A percentile compares a stretch with the other conserved stretches of the same genome.
Conservation (phyloP, 2,797 vertebrate species). For the Picus viridis region DNA sequence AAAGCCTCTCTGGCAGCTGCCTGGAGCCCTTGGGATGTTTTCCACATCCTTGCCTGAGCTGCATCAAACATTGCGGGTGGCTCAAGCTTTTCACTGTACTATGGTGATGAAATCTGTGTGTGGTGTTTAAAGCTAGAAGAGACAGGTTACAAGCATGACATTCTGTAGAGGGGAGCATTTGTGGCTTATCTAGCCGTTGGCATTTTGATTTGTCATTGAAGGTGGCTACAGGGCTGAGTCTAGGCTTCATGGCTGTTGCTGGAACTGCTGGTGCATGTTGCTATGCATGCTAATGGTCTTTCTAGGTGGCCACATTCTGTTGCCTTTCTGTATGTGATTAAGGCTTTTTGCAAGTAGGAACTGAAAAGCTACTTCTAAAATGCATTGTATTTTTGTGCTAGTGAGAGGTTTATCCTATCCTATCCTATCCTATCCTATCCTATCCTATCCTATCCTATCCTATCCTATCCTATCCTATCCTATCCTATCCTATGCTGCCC, state of each 20-base stretch:
- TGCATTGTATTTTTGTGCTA: background rate
- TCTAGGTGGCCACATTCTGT: background rate
- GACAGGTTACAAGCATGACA: background rate
- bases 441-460: too few relatives aligned
- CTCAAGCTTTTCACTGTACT: background rate
- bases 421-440: too few relatives aligned
- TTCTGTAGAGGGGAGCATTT: background rate
- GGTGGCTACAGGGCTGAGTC: background rate
- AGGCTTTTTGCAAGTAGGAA: background rate
- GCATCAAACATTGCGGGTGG: background rate
- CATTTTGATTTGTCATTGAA: background rate
- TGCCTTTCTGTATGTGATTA: background rate
- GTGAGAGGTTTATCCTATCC: too few relatives aligned
- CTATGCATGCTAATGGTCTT: rapidly evolving
- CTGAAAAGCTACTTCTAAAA: background rate
- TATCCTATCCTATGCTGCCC: background rate
- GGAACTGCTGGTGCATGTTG: too few relatives aligned
- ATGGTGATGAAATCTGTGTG: background rate
- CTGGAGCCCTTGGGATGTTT: background rate
- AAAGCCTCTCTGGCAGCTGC: rapidly evolving
- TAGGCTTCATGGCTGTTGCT: background rate
- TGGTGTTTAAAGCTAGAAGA: background rate
- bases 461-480: background rate
- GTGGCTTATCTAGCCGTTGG: background rate
- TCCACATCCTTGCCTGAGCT: rapidly evolving